Evolutionary conservation across 1,140 invertebrate genomes (phyloP), one percentile per base, ranked within the genome.

Genomic region (Pararge aegeria): DNA sequence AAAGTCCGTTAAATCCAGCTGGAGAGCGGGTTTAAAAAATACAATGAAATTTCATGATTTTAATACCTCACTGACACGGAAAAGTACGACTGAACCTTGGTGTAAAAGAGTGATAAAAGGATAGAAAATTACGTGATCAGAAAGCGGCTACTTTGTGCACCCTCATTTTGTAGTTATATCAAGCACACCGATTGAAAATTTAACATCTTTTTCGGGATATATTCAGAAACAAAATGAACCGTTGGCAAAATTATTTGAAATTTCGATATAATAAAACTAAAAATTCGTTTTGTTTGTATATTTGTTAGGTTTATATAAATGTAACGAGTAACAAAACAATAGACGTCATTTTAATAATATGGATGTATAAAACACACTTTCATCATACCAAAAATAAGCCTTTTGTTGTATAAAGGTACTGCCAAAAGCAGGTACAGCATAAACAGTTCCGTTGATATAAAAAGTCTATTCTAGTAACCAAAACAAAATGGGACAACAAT

Each of bases 401-500:
- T 15, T 15, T 40, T 40, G 37, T 16, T 16, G 16, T 15, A 16
- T 16, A 40, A 40, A 40, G 13, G 37, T 40, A 40, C 3, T 1
- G 13, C 3, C n/a, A 2, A 15, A 40, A 40, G 15, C 15, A 40
- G 3, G 1, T 40, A 16, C 4, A 40, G 9, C 37, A 40, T 37
- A 37, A 18, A 40, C 16, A 40, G 38, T 46, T 20, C 18, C 42
- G 42, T 46, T 46, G 42, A 46, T 12, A 46, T 20, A 20, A 46
- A 20, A 46, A 34, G 3, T 12, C 30, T 20, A 12, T 46, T 16
- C 15, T 42, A 42, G 42, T 46, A 46, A 46, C 34, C 49, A 55
- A 59, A 46, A 42, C 60, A 59, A 48, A 64, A 64, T 55, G 24
- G 46, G 55, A 56, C 54, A 71, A 69, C 72, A 67, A 78, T 83